Conservation (phyloP, 1,140 invertebrate genomes). For the Saccostrea cuccullata region DNA sequence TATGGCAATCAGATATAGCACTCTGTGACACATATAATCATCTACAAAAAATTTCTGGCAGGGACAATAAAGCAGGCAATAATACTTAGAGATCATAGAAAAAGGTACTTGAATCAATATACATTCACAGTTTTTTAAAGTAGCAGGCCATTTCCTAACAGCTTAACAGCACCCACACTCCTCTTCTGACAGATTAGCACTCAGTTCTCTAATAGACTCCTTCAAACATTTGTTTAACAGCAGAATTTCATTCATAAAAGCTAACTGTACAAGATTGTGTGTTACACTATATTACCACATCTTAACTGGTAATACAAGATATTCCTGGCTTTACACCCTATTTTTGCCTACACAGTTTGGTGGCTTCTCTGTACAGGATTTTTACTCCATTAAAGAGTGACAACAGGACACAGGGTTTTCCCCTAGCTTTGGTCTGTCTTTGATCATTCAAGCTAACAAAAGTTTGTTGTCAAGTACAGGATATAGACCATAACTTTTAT, state of each 20-base stretch:
- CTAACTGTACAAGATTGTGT: neutral
- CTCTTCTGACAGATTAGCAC: neutral
- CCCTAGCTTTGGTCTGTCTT: neutral
- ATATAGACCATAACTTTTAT: conserved; percentile 7
- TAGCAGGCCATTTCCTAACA: neutral
- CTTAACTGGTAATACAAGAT: neutral
- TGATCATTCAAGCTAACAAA: neutral
- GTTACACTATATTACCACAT: neutral
- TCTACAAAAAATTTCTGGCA: neutral
- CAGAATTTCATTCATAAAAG: conserved; percentile 10
- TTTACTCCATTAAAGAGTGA: neutral
- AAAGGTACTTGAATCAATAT: conserved; percentile 7
- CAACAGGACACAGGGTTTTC: neutral
- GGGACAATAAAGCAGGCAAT: neutral
- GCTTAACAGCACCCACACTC: neutral
- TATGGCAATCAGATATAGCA: neutral
- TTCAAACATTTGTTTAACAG: neutral
- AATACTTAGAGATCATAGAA: neutral
- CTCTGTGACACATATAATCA: neutral
- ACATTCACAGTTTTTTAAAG: conserved; percentile 1
- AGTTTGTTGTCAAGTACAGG: neutral
- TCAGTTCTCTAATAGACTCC: neutral
- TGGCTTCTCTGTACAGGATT: neutral
- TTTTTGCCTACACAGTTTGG: neutral
- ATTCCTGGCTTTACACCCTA: neutral